Evolutionary conservation across 2,888 invertebrate genomes (phyloP).

Genomic region (Cryptus armator): DNA sequence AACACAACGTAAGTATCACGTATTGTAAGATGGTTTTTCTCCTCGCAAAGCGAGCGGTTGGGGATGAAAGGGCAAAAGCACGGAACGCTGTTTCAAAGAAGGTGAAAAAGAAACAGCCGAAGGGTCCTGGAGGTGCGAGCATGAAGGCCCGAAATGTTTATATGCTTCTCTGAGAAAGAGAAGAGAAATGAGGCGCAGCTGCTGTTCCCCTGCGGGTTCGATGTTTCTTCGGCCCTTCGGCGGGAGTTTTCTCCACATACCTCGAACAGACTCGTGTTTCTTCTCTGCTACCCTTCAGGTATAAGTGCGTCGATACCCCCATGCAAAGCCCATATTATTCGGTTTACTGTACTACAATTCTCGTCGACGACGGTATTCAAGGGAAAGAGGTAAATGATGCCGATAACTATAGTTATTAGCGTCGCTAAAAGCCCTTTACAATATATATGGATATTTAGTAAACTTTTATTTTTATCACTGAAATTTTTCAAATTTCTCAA

Average conservation of each 20-base stretch:
- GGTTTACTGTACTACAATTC: background rate
- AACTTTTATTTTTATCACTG: background rate
- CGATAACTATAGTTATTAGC: background rate
- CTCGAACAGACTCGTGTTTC: slow-evolving; percentile 14
- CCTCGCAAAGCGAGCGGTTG: background rate
- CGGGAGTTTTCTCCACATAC: slow-evolving; percentile 14
- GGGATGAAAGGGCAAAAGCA: slow-evolving; percentile 17
- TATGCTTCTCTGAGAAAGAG: background rate
- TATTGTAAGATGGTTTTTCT: background rate
- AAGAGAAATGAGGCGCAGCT: slow-evolving; percentile 18
- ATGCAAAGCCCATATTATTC: slow-evolving; percentile 2
- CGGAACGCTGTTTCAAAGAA: slow-evolving; percentile 17
- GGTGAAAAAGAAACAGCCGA: slow-evolving; percentile 22
- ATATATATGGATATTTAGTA: no score
- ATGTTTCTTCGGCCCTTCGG: slow-evolving; percentile 19
- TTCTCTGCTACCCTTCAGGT: slow-evolving; percentile 31
- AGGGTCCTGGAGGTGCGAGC: slow-evolving; percentile 30
- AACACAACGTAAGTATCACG: slow-evolving; percentile 15
- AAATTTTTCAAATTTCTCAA: background rate
- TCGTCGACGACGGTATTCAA: background rate
- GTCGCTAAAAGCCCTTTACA: no score
- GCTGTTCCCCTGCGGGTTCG: slow-evolving; percentile 26
- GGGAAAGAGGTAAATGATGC: background rate
- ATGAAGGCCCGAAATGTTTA: slow-evolving; percentile 35
- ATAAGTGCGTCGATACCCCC: background rate